Evolutionary conservation across 1,140 invertebrate species (phyloP), one percentile per base, ranked within the genome.

Genomic region (Drosophila equinoxialis): DNA sequence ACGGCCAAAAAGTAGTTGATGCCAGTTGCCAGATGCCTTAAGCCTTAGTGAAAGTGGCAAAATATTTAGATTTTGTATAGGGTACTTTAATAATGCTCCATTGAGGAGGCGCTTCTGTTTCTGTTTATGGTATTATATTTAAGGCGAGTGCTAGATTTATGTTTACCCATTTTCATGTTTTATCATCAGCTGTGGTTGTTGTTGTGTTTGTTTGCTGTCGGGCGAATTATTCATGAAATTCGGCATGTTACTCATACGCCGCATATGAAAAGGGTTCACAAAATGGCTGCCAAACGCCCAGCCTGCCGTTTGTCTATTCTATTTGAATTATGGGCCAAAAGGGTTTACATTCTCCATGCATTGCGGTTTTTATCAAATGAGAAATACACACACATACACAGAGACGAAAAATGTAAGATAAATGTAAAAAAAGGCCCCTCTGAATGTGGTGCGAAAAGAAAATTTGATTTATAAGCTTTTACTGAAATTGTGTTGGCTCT

Each of bases 101-200:
- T 87, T 87, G 72, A 89, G 84, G 80, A 61, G 63, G 45, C 45
- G 20, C 17, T 59, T 63, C 45, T 35, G 41, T 30, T 58, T 10
- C 72, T 72, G 74, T 78, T 81, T 78, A 72, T 74, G 68, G 74
- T 68, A 70, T 51, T 51, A 51, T 79, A 80, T 87, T 77, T 80
- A 61, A 60, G 65, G 54, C 69, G 68, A 71, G 42, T 20, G 59
- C 77, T 72, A 74, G 83, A 87, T 87, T 87, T 87, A 87, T 87
- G 83, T 89, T 74, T 77, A 70, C 69, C 84, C 83, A 87, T 89
- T 87, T 87, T 87, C 83, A 54, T 87, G 83, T 89, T 87, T 87
- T 87, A 87, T 87, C 83, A 89, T 87, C 83, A 87, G 79, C 77
- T 87, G 84, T 73, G 54, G 54, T 69, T 48, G 71, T 33, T 30